Conservation (phyloP, 2,113 vertebrate species). For the Phyllostomus hastatus region DNA sequence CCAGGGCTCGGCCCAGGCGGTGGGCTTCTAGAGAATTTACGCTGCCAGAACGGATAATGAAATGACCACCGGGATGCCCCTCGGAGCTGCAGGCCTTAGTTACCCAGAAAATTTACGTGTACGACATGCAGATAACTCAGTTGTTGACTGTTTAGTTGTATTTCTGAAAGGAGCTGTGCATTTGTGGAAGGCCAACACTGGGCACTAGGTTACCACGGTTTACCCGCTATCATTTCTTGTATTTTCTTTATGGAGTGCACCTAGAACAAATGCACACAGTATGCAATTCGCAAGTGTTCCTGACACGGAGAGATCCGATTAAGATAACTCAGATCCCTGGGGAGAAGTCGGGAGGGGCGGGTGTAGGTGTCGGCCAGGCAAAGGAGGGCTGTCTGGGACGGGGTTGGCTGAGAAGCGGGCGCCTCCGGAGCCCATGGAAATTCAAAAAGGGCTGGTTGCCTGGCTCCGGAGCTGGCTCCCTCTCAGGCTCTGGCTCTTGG, state of each 20-base stretch:
- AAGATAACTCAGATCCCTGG: no score
- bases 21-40: not conserved
- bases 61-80: not conserved
- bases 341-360: no score
- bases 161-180: not conserved
- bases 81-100: not conserved
- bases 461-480: no score
- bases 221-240: not conserved
- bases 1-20: not conserved
- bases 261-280: not conserved
- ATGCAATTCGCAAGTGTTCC: not conserved
- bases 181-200: not conserved
- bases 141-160: not conserved
- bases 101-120: not conserved
- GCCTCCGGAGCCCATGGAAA: no score
- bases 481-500: no score
- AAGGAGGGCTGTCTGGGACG: no score
- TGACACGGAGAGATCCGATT: not conserved
- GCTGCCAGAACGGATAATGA: not conserved
- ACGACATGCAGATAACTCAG: not conserved
- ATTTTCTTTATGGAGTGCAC: not conserved
- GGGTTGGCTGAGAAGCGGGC: no score
- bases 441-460: no score
- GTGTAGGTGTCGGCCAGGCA: no score
- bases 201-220: not conserved